Conservation (phyloP, 2,797 vertebrate genomes). For the Champsocephalus esox region DNA sequence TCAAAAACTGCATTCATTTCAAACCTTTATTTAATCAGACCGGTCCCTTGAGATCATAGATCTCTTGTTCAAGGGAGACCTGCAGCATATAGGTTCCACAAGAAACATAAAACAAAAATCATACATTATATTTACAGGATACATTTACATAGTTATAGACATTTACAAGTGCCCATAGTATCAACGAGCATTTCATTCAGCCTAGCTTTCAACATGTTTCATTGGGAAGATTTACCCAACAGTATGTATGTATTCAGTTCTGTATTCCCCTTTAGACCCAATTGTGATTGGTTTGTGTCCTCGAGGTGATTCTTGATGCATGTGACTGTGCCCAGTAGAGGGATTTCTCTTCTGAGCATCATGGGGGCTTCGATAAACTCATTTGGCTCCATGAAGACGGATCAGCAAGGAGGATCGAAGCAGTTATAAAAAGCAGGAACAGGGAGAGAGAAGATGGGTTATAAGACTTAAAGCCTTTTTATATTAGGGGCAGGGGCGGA, state of each 20-base stretch:
- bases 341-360: constrained; percentile 29
- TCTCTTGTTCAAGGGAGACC: too few relatives aligned
- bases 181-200: too few relatives aligned
- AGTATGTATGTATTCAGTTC: background rate
- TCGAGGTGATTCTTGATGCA: constrained; percentile 15
- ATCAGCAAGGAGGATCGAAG: constrained; percentile 34
- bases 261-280: constrained; percentile 17
- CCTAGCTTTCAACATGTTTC: background rate
- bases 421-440: background rate
- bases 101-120: too few relatives aligned
- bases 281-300: constrained; percentile 58
- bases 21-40: too few relatives aligned
- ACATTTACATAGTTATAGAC: too few relatives aligned
- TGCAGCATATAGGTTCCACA: too few relatives aligned
- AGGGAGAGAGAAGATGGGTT: background rate
- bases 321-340: constrained; percentile 21
- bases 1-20: constrained; percentile 7
- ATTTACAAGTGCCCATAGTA: too few relatives aligned
- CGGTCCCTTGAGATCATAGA: too few relatives aligned
- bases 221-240: constrained; percentile 1
- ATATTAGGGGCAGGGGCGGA: too few relatives aligned
- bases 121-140: too few relatives aligned
- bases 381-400: constrained; percentile 36
- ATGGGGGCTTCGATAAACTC: constrained; percentile 23
- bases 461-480: too few relatives aligned